Conservation (phyloP, 37 sponge, comb jelly and placozoan species). For the Theonella swinhoei region DNA sequence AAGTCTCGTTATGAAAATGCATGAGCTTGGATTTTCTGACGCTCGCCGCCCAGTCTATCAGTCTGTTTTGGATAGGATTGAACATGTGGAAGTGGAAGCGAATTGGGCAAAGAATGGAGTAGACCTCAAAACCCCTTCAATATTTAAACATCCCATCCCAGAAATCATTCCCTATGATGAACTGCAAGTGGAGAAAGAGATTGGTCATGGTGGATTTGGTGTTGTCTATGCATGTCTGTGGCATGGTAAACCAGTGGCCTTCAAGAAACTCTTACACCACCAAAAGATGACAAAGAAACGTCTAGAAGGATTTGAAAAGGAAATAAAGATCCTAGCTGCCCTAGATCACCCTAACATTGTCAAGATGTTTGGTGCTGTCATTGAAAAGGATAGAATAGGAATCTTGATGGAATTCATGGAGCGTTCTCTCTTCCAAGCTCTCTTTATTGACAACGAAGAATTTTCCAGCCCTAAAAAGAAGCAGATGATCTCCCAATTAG, state of each 20-base stretch:
- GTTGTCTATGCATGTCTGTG: conserved; percentile 26
- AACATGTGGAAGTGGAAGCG: too few relatives aligned
- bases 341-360: conserved; percentile 37
- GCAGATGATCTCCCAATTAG: conserved; percentile 23
- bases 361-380: conserved; percentile 41
- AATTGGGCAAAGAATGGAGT: too few relatives aligned
- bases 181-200: conserved; percentile 8
- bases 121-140: too few relatives aligned
- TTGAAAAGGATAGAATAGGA: conserved; percentile 20
- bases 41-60: too few relatives aligned
- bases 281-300: conserved; percentile 39
- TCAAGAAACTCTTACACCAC: conserved; percentile 24
- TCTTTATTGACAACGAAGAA: conserved; percentile 21
- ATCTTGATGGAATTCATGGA: conserved; percentile 44
- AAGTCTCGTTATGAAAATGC: too few relatives aligned
- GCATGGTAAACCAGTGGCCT: conserved; percentile 29
- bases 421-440: conserved; percentile 23
- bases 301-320: conserved; percentile 6
- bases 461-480: conserved; percentile 29
- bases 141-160: too few relatives aligned
- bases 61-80: too few relatives aligned
- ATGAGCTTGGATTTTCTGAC: too few relatives aligned
- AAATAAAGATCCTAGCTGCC: conserved; percentile 23
- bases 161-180: conserved; percentile 20
- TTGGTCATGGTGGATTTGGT: conserved; percentile 48